Base-by-base conservation (phyloP, 2,888 invertebrate species). In the Eueremaeus valkanovi region DNA sequence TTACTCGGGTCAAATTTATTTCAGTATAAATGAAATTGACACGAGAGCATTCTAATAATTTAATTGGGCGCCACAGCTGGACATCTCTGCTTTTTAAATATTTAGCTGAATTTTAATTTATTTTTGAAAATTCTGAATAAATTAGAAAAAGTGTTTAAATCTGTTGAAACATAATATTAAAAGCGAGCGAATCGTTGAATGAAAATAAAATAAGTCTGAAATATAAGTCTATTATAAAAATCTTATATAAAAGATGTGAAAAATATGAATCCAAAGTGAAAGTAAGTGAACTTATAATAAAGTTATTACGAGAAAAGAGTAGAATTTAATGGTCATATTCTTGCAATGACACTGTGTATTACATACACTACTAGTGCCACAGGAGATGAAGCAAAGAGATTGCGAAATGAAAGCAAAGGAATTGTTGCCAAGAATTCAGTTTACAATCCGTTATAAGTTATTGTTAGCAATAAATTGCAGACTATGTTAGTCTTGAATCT, bases 401-500 rank as follows among this genome's bases (percentile, higher is more conserved):
- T 21, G 40, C 6, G 11, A 27, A 55, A 13, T 6, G 27, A 55
- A 11, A 55, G 55, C 21, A 24, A 55, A 24, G n/a, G 51, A 55
- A 55, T 55, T 55, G 55, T 55, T 55, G 55, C 27, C 24, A n/a
- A 24, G 55, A 55, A 55, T 55, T 55, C 55, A 55, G 8, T 55
- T 8, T 27, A 55, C 6, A 55, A 55, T 27, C 55, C 24, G 11
- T 55, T 55, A 55, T 55, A 55, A 55, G 24, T 55, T 55, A 55
- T 55, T 24, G 55, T 55, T 55, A 55, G 55, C 55, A 24, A 55
- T 55, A 55, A 55, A 55, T 55, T 55, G 55, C 11, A 55, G 55
- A 55, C 55, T 55, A 24, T 24, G 21, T 13, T n/a, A 55, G 55
- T 55, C 55, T 55, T 55, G 55, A 55, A 55, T 55, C 55, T 55